Conservation (phyloP, 1,140 invertebrate genomes). For the Thaumatotibia leucotreta region DNA sequence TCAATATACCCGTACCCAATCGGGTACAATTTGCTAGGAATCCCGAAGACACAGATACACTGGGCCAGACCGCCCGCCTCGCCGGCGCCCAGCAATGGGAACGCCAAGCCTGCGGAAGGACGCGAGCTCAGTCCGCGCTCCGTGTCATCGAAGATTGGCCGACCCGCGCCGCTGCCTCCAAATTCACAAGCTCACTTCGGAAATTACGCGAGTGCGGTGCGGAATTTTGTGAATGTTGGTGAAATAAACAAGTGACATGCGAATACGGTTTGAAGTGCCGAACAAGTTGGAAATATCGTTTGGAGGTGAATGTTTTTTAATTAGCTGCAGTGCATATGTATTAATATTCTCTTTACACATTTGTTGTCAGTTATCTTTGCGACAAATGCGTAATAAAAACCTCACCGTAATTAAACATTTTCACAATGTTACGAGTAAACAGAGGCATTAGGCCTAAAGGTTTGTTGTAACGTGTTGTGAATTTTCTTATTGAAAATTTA, state of each 20-base stretch:
- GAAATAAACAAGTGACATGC: constrained; percentile 53
- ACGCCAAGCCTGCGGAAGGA: constrained; percentile 42
- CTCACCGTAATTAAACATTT: no score
- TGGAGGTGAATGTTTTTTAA: constrained; percentile 35
- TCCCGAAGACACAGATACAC: neutral
- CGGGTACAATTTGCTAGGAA: neutral
- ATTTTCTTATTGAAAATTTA: no score
- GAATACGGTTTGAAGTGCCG: constrained; percentile 70
- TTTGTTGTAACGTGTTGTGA: no score
- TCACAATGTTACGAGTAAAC: no score
- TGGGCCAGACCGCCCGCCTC: neutral
- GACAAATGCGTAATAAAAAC: no score
- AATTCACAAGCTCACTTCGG: constrained; percentile 29
- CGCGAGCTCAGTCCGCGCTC: constrained; percentile 54
- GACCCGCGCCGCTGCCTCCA: constrained; percentile 49
- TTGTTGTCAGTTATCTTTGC: no score
- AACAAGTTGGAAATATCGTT: constrained; percentile 71
- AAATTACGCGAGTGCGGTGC: constrained; percentile 6
- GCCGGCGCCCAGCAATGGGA: neutral
- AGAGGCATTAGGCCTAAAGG: no score
- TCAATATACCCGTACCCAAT: no score
- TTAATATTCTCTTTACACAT: no score
- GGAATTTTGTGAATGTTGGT: constrained; percentile 30
- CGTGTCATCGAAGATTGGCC: constrained; percentile 57
- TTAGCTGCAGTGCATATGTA: no score